Evolutionary conservation across 2,888 invertebrate genomes (phyloP), one percentile per base, ranked within the genome.

Genomic region (Trichopoda pennipes): DNA sequence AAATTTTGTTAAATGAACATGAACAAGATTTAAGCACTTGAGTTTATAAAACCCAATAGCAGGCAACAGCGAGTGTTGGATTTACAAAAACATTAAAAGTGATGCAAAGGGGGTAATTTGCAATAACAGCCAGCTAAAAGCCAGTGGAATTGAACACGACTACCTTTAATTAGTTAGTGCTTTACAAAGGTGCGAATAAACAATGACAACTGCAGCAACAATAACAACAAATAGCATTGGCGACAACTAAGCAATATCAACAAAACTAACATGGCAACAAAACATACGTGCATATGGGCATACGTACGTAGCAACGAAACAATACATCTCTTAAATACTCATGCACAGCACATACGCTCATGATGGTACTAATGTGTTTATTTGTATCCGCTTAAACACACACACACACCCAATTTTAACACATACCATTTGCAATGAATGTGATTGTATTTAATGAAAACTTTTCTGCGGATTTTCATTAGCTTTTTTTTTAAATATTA

Each of bases 101-200:
- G 16, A 4, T 19, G 14, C 17, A 19, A 49, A n/a, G 58, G 63
- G 60, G 32, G 19, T 69, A 47, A 16, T 44, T 60, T 28, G 28
- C 55, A 73, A 55, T 49, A 58, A 68, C 55, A 75, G n/a, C 19
- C 44, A 66, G 61, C 44, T 66, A 61, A 77, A 69, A 72, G 49
- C 35, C 47, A 72, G 49, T 68, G 51, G 75, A 82, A 84, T 84
- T 84, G 84, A 85, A 84, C 84, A 85, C 84, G 85, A 83, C 83
- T 80, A 81, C 84, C 85, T 84, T 85, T 85, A 85, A 85, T 85
- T 85, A 85, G 85, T 84, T 81, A 81, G 75, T 74, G 81, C 81
- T 83, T 83, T 72, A 81, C 84, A 85, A 81, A 85, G 85, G 85
- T 85, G 85, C 85, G 85, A 85, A 85, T 76, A 68, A 80, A 84